phyloP scores from a whole-genome alignment of 2,113 vertebrate species.

The Sylvia atricapilla region DNA sequence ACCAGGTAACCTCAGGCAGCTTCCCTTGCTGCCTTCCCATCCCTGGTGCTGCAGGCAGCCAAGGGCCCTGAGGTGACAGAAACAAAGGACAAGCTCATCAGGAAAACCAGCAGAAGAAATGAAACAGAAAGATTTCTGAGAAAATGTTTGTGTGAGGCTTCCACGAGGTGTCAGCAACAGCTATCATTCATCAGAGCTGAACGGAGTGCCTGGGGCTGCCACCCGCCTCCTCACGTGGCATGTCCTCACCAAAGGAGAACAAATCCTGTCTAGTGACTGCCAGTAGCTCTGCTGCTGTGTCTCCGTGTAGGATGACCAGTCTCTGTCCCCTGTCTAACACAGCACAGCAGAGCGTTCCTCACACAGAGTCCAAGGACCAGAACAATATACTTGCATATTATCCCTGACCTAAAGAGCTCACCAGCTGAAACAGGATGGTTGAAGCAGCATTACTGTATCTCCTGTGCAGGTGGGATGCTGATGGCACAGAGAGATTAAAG shows the following conservation, averaged over 20 bases:
- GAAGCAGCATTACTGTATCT: rapidly evolving
- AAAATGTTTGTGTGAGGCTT: neutral
- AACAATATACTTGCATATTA: rapidly evolving
- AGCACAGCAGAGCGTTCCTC: neutral
- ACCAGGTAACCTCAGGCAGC: neutral
- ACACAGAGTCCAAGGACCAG: rapidly evolving
- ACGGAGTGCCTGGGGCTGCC: neutral
- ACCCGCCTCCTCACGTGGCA: neutral
- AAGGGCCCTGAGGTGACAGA: neutral
- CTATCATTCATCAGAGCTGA: neutral
- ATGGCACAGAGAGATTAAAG: neutral
- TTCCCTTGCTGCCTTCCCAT: neutral
- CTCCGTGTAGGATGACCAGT: neutral
- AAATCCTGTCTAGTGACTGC: neutral
- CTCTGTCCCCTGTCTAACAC: neutral
- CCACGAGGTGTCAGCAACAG: constrained; percentile 53
- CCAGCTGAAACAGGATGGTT: rapidly evolving
- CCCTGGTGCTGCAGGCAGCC: neutral
- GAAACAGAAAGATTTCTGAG: neutral
- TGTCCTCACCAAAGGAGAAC: neutral
- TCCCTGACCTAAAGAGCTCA: neutral
- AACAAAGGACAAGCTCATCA: neutral
- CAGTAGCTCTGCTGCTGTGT: neutral
- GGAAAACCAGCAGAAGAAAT: neutral
- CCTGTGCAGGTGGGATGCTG: neutral